A percentile compares a stretch with the other conserved stretches of the same genome.
These are phyloP conservation scores for Norana najaformis DNA, from an alignment of 2,888 invertebrate genomes.

Conservation along the genomic window DNA sequence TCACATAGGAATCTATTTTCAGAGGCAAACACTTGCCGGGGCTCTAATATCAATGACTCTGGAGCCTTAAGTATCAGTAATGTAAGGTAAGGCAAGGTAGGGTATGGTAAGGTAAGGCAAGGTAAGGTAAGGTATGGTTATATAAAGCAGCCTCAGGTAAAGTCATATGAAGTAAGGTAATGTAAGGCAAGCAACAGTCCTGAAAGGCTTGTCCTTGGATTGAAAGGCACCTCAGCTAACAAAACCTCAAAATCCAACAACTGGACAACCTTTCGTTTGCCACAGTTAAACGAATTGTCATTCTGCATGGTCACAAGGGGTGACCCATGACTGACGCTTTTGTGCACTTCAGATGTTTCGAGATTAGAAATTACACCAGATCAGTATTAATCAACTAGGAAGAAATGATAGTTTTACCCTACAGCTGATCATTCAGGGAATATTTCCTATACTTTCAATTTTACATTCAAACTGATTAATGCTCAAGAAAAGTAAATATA, in stretches of 20 bases:
- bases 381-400: background rate
- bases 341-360: background rate
- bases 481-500: too few species aligned
- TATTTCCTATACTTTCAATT: too few species aligned
- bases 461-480: too few species aligned
- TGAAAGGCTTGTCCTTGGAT: background rate
- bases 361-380: background rate
- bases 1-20: background rate
- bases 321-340: background rate
- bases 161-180: background rate
- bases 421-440: too few species aligned
- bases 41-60: background rate
- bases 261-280: background rate
- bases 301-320: too few species aligned
- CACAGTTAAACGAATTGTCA: background rate
- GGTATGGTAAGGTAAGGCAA: background rate
- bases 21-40: background rate
- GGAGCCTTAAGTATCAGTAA: background rate
- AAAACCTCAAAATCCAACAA: background rate
- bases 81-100: background rate
- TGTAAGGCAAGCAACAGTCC: background rate
- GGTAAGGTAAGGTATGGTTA: background rate
- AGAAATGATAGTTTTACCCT: background rate
- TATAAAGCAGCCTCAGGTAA: too few species aligned
- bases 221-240: background rate